Percentiles rank a stretch among this genome's conserved stretches.
Conservation (phyloP, 35 echinoderm and acorn worm species). For the Stichopus chloronotus region DNA sequence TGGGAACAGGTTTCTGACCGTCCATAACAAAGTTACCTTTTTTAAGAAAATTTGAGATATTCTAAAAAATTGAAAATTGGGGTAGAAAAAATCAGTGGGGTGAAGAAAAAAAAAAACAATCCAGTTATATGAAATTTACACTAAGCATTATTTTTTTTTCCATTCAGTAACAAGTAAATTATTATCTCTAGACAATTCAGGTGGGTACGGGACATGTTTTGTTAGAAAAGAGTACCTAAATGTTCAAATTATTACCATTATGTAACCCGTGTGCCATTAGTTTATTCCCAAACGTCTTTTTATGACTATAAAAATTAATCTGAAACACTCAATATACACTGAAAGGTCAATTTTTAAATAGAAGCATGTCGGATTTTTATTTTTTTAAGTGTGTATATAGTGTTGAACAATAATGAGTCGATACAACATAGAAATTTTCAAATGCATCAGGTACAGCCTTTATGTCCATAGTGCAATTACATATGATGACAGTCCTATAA, state of each 20-base stretch:
- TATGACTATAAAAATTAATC: no score
- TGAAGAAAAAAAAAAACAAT: background rate
- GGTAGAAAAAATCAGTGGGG: conserved; percentile 1
- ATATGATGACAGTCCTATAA: no score
- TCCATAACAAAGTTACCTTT: background rate
- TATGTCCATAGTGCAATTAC: no score
- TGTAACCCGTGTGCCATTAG: background rate
- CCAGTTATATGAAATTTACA: conserved; percentile 19
- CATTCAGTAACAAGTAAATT: conserved; percentile 18
- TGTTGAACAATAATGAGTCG: no score
- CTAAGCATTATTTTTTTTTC: background rate
- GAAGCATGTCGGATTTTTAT: no score
- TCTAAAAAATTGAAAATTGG: conserved; percentile 9
- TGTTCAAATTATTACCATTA: background rate
- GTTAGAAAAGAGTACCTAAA: background rate
- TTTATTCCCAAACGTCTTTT: background rate
- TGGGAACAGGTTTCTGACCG: conserved; percentile 14
- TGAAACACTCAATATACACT: no score
- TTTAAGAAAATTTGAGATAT: conserved; percentile 30
- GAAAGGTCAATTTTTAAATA: no score
- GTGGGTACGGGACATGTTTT: conserved; percentile 22
- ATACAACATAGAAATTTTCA: no score
- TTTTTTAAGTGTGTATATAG: no score
- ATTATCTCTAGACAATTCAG: conserved; percentile 20
- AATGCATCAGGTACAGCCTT: no score